These are phyloP conservation scores for Lasius fuliginosus DNA, from an alignment of 2,888 invertebrate genomes.

Conservation along the genomic window DNA sequence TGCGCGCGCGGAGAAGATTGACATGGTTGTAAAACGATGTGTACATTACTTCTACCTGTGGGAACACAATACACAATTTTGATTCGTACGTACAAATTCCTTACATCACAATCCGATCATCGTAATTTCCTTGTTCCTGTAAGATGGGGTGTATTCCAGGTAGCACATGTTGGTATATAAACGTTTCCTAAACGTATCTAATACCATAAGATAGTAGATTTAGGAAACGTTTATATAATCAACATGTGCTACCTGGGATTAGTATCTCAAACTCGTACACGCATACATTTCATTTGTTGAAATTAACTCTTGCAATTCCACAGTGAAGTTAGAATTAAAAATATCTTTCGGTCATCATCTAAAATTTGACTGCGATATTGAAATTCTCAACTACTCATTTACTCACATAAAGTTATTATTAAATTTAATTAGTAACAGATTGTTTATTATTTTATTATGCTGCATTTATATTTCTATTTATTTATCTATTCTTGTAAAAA, in stretches of 20 bases:
- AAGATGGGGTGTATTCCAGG: neutral
- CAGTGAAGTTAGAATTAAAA: neutral
- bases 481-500: neutral
- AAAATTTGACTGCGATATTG: neutral
- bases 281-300: neutral
- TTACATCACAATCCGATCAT: neutral
- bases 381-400: neutral
- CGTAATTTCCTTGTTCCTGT: neutral
- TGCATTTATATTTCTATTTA: neutral
- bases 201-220: too few relatives aligned
- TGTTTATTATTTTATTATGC: neutral
- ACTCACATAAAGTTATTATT: slow-evolving; percentile 11
- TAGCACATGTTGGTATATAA: too few relatives aligned
- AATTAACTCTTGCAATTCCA: neutral
- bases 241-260: too few relatives aligned
- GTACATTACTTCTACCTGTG: slow-evolving; percentile 45
- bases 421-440: neutral
- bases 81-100: slow-evolving; percentile 51
- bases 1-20: slow-evolving; percentile 3
- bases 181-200: too few relatives aligned
- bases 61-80: slow-evolving; percentile 61
- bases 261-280: neutral
- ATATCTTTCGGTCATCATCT: neutral
- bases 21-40: slow-evolving; percentile 56
- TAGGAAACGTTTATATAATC: too few relatives aligned